Conservation (phyloP, 1,140 invertebrate species). For the Cecropterus lyciades region DNA sequence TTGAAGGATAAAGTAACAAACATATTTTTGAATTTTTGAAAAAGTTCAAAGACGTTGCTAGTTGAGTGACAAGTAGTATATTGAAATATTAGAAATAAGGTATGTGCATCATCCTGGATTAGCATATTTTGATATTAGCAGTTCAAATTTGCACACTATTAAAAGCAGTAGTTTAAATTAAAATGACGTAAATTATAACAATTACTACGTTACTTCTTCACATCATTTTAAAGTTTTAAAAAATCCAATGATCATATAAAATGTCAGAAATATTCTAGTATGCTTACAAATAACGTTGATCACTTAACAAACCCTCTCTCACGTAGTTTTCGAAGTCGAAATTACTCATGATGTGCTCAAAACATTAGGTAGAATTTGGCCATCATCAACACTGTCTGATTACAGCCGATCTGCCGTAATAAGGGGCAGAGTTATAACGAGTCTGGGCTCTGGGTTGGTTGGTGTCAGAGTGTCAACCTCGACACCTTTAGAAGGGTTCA, state of each 20-base stretch:
- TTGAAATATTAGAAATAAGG: not conserved
- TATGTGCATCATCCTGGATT: not conserved
- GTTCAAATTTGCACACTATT: slow-evolving; percentile 1
- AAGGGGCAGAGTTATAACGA: slow-evolving; percentile 95
- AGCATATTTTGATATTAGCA: slow-evolving; percentile 12
- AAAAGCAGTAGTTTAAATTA: slow-evolving; percentile 11
- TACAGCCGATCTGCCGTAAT: slow-evolving; percentile 97
- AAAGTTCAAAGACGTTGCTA: slow-evolving; percentile 10
- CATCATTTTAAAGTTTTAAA: too few species aligned
- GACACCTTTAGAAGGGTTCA: slow-evolving; percentile 96
- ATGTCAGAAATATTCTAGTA: not conserved
- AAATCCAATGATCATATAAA: too few species aligned
- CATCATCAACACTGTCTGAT: slow-evolving; percentile 21
- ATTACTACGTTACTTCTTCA: too few species aligned
- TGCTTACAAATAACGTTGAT: not conserved
- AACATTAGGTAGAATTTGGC: slow-evolving; percentile 12
- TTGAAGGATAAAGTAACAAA: not conserved
- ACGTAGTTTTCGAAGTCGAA: not conserved
- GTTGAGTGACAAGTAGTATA: slow-evolving; percentile 23
- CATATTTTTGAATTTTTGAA: slow-evolving; percentile 5
- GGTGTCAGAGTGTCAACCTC: slow-evolving; percentile 97
- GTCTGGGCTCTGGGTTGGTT: slow-evolving; percentile 95
- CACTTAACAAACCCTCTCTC: slow-evolving; percentile 10
- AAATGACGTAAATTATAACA: not conserved
- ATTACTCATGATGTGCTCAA: not conserved